A percentile compares a stretch with the other conserved stretches of the same genome.
These are phyloP conservation scores for Agrochola litura DNA, from an alignment of 2,888 invertebrate genomes.

Conservation along the genomic window DNA sequence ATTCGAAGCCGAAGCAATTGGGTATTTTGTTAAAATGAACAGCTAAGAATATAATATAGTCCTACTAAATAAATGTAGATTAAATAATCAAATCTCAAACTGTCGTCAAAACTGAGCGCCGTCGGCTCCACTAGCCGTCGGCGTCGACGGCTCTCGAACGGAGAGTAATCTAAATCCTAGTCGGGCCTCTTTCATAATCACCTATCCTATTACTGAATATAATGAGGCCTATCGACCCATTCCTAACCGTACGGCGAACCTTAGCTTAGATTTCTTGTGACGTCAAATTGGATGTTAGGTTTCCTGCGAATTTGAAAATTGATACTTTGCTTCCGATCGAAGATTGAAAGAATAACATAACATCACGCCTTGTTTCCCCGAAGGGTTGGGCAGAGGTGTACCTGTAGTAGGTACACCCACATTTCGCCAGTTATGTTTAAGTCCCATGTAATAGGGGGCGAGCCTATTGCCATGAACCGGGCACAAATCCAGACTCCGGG, in stretches of 20 bases:
- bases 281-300: constrained; percentile 14
- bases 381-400: no score
- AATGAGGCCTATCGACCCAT: constrained; percentile 45
- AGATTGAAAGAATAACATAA: background rate
- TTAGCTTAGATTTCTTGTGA: constrained; percentile 31
- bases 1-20: background rate
- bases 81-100: constrained; percentile 13
- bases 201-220: constrained; percentile 62
- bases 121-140: constrained; percentile 35
- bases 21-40: background rate
- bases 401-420: no score
- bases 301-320: constrained; percentile 18
- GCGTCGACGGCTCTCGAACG: constrained; percentile 27
- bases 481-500: no score
- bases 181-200: constrained; percentile 57
- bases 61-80: background rate
- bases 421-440: no score
- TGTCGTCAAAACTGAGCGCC: constrained; percentile 17
- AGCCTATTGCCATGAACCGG: no score
- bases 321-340: background rate
- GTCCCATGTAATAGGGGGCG: no score
- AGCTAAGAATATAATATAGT: background rate
- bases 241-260: background rate
- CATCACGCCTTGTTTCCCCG: no score
- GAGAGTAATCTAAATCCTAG: constrained; percentile 42